These are phyloP conservation scores for Tetramorium simillimum DNA, from an alignment of 1,140 invertebrate genomes.

Conservation along the genomic window DNA sequence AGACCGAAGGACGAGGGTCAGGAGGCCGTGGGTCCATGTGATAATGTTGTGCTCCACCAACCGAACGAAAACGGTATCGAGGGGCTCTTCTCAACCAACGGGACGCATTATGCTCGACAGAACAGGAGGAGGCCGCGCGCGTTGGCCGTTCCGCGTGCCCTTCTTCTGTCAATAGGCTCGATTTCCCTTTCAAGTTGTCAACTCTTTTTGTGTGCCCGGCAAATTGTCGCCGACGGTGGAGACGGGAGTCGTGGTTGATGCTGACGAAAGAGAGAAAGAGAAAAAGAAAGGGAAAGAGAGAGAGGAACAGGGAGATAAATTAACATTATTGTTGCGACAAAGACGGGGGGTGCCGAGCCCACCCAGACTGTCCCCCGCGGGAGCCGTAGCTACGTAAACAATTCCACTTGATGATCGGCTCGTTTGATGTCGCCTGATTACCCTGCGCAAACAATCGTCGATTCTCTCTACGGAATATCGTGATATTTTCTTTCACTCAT, in stretches of 20 bases:
- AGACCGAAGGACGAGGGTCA: constrained; percentile 40
- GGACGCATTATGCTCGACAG: constrained; percentile 68
- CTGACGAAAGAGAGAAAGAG: constrained; percentile 32
- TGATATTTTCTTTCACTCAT: constrained; percentile 56
- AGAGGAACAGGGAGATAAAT: constrained; percentile 79
- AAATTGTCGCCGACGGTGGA: constrained; percentile 82
- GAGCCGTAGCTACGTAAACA: constrained; percentile 82
- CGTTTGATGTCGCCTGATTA: constrained; percentile 86
- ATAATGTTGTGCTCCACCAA: constrained; percentile 73
- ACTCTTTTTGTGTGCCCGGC: constrained; percentile 85
- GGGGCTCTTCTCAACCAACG: constrained; percentile 61
- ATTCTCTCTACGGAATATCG: constrained; percentile 78
- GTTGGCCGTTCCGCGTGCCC: constrained; percentile 63
- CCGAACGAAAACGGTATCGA: constrained; percentile 70
- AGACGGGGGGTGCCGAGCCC: constrained; percentile 75
- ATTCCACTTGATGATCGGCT: constrained; percentile 85
- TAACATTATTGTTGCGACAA: constrained; percentile 86
- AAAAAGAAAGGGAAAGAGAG: neutral
- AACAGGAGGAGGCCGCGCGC: constrained; percentile 56
- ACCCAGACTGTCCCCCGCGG: constrained; percentile 71
- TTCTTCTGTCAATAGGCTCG: constrained; percentile 85
- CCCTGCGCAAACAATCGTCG: constrained; percentile 84
- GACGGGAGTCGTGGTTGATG: constrained; percentile 43
- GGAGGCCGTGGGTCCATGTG: constrained; percentile 69
- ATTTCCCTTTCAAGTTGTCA: constrained; percentile 86